phyloP scores from a whole-genome alignment of 1,140 invertebrate species.

The Apis florea region DNA sequence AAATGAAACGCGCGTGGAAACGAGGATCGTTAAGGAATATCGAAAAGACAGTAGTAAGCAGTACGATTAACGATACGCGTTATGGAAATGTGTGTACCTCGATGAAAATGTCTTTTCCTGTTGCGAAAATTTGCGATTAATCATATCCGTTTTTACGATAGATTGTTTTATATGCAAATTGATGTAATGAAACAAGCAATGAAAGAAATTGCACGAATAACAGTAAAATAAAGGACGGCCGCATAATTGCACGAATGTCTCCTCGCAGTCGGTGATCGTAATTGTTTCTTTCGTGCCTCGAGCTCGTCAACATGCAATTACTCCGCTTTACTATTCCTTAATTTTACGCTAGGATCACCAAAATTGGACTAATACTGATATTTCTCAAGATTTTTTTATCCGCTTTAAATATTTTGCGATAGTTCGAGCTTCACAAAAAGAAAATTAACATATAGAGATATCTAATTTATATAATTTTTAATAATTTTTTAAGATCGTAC shows the following conservation, averaged over 20 bases:
- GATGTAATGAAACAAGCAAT: background rate
- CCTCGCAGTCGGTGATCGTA: background rate
- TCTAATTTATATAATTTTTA: too few species aligned
- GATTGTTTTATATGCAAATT: constrained; percentile 15
- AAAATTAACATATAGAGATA: too few species aligned
- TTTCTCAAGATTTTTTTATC: background rate
- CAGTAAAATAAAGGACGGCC: background rate
- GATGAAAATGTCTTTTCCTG: too few species aligned
- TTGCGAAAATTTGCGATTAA: background rate
- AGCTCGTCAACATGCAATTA: background rate
- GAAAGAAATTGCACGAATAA: background rate
- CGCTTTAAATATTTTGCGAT: too few species aligned
- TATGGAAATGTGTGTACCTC: background rate
- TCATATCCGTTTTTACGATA: too few species aligned
- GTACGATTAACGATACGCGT: constrained; percentile 22
- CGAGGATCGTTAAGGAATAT: background rate
- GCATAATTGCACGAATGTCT: constrained; percentile 1
- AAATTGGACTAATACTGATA: too few species aligned
- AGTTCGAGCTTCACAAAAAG: too few species aligned
- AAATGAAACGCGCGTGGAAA: background rate
- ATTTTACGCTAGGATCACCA: background rate
- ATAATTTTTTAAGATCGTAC: too few species aligned
- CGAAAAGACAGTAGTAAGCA: constrained; percentile 18
- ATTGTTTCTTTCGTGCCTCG: background rate
- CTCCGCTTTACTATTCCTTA: background rate